phyloP scores from a whole-genome alignment of 2,113 vertebrate species.

The Macquaria australasica region DNA sequence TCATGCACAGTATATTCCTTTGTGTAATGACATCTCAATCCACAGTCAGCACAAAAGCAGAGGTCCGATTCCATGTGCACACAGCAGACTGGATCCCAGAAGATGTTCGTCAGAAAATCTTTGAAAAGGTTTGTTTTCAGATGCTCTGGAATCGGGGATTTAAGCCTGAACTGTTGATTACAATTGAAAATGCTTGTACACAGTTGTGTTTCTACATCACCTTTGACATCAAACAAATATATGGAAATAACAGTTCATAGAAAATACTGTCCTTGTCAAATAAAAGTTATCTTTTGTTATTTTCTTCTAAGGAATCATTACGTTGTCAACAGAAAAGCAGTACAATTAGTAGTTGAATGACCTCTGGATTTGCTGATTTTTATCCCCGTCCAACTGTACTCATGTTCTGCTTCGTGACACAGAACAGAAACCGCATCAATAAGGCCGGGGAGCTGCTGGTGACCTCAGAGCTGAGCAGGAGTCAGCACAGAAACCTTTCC shows the following conservation, averaged over 20 bases:
- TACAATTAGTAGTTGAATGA: background rate
- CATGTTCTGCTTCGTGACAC: conserved; percentile 12
- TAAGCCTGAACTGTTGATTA: background rate
- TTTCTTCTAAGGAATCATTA: background rate
- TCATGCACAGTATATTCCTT: no score
- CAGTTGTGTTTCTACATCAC: no score
- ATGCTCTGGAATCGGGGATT: background rate
- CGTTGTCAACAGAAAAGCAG: background rate
- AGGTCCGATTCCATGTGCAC: conserved; percentile 92
- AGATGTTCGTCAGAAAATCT: conserved; percentile 86
- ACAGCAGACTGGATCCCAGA: conserved; percentile 95
- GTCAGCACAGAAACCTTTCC: conserved; percentile 91
- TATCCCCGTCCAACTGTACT: background rate
- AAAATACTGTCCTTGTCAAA: background rate
- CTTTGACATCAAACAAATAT: no score
- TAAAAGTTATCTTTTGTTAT: background rate
- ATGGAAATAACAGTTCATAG: no score
- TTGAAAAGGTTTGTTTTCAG: conserved; percentile 82
- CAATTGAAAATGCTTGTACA: background rate
- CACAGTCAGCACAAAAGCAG: conserved; percentile 93
- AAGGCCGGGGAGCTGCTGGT: conserved; percentile 92
- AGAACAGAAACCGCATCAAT: conserved; percentile 93
- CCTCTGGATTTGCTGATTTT: background rate
- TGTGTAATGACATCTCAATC: background rate
- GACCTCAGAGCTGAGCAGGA: conserved; percentile 91